Evolutionary conservation across 2,888 invertebrate genomes (phyloP), one percentile per base, ranked within the genome.

Genomic region (Hoplodrina ambigua): DNA sequence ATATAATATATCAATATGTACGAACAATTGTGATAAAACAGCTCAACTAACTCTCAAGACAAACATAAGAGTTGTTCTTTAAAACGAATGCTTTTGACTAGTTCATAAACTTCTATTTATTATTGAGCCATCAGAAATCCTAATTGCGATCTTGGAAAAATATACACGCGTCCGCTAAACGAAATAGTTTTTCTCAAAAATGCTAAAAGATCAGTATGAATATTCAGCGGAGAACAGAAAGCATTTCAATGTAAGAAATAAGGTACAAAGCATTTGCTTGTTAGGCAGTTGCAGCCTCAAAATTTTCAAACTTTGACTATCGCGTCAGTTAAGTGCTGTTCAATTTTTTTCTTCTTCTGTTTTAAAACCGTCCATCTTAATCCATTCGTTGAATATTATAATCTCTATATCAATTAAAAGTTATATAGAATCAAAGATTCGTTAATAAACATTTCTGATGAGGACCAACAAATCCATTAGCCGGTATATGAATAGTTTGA

Each of bases 71-170:
- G 80, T 85, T 77, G 72, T 78, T 73, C 80, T 80, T 75, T 65
- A 19, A 70, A 82, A 75, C 79, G 76, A 75, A 77, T 81, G 69
- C 64, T 58, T 79, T 73, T 84, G 86, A 84, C 84, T 85, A 85
- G 84, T 82, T 75, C 52, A 80, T 79, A 79, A 82, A 74, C 59
- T 67, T 84, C 73, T 78, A 83, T 71, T 73, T 68, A 84, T 85
- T 84, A 88, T 89, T 89, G 89, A 89, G 89, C 89, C 85, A 83
- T 83, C 78, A 85, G 81, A 85, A 83, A 85, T 78, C 52, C 68
- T 83, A 82, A 82, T 82, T 82, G 82, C 79, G 30, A 64, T 73
- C 55, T 54, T 79, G 67, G 65, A 69, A 82, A 80, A 82, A 70
- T 82, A 82, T 79, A 69, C 53, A 71, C 52, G 61, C 65, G 60